Evolutionary conservation across 2,888 invertebrate species (phyloP).

Genomic region (Dascillus cervinus): DNA sequence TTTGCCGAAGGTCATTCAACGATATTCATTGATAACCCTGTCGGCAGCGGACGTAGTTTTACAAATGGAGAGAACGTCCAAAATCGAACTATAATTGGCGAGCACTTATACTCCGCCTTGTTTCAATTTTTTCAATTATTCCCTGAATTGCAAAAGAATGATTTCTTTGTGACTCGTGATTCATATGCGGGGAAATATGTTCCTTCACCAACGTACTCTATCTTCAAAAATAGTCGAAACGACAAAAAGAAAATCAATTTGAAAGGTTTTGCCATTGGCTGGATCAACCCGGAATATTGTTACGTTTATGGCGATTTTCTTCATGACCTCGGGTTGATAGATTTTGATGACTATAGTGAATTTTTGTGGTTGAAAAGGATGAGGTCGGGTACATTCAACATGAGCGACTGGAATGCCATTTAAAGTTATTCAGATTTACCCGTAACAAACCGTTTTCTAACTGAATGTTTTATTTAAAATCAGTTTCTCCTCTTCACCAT

Average conservation of each 20-base stretch:
- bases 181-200: conserved; percentile 80
- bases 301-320: conserved; percentile 70
- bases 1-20: conserved; percentile 76
- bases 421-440: conserved; percentile 60
- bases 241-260: conserved; percentile 62
- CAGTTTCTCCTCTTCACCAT: too few relatives aligned
- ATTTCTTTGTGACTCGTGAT: conserved; percentile 85
- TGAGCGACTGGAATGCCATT: too few relatives aligned
- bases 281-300: conserved; percentile 72
- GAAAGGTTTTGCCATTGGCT: conserved; percentile 65
- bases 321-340: conserved; percentile 68
- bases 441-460: conserved; percentile 31
- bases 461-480: too few relatives aligned
- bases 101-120: conserved; percentile 67
- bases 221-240: conserved; percentile 54
- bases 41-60: conserved; percentile 88
- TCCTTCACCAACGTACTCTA: conserved; percentile 69
- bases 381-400: too few relatives aligned
- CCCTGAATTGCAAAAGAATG: conserved; percentile 62
- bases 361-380: too few relatives aligned
- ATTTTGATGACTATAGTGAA: too few relatives aligned
- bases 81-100: conserved; percentile 72
- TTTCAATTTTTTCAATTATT: conserved; percentile 80
- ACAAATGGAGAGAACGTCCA: conserved; percentile 73
- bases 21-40: conserved; percentile 89